Evolutionary conservation across 2,797 vertebrate genomes (phyloP).

Genomic region (Enteromius trimaculatus): DNA sequence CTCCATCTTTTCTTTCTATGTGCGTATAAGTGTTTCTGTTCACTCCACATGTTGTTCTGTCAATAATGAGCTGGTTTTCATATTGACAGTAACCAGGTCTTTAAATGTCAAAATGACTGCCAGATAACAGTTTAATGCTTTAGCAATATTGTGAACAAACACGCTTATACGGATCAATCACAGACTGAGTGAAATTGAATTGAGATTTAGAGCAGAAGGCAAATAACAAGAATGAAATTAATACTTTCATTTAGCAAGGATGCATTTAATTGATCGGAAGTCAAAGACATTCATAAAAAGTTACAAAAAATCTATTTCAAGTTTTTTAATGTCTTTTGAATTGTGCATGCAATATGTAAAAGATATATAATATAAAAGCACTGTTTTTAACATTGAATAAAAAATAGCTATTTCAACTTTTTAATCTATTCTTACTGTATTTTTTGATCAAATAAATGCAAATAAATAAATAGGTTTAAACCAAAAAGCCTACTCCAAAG

Average conservation of each 20-base stretch:
- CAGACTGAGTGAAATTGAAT: conserved; percentile 3
- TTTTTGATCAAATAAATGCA: background rate
- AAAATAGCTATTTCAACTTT: background rate
- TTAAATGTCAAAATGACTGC: conserved; percentile 24
- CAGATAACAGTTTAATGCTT: conserved; percentile 28
- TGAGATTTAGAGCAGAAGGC: conserved; percentile 9
- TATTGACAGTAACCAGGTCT: conserved; percentile 13
- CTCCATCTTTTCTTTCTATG: background rate
- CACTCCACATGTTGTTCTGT: conserved; percentile 19
- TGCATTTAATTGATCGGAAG: background rate
- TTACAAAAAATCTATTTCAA: background rate
- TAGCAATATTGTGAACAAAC: conserved; percentile 16
- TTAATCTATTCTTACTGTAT: background rate
- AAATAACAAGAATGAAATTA: background rate
- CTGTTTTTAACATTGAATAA: background rate
- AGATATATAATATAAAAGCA: background rate
- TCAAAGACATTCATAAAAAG: background rate
- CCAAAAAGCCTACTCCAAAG: background rate
- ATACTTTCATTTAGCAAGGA: background rate
- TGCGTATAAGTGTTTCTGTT: background rate
- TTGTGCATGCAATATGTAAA: background rate
- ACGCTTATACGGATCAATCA: conserved; percentile 8
- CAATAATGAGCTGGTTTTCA: conserved; percentile 31
- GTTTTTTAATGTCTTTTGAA: background rate
- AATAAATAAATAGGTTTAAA: background rate